phyloP scores from a whole-genome alignment of 2,113 vertebrate species.

The Bettongia penicillata region DNA sequence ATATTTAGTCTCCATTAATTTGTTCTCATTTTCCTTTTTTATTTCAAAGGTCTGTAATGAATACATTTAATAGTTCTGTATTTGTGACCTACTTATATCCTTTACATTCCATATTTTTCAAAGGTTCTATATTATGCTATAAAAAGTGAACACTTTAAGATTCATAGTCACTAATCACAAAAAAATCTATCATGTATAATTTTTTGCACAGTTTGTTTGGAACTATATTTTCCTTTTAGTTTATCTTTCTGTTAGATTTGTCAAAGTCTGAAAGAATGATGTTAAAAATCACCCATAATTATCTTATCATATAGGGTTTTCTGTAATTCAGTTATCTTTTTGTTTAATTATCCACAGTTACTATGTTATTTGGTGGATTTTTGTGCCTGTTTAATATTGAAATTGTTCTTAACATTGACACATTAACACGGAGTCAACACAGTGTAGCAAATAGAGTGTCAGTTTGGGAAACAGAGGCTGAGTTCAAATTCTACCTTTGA shows the following conservation, averaged over 20 bases:
- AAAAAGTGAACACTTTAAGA: background rate
- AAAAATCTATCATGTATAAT: background rate
- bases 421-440: no score
- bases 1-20: background rate
- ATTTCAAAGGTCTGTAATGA: background rate
- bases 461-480: no score
- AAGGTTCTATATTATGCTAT: background rate
- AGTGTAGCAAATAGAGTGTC: no score
- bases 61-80: background rate
- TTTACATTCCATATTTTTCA: background rate
- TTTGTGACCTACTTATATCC: background rate
- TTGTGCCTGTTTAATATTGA: background rate
- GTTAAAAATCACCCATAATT: background rate
- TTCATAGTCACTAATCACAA: background rate
- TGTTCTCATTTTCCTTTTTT: background rate
- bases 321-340: background rate
- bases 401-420: no score
- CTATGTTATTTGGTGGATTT: background rate
- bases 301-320: background rate
- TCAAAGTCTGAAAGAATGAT: background rate
- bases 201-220: background rate
- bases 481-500: no score
- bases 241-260: background rate
- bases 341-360: background rate
- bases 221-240: background rate